These are phyloP conservation scores for Periphyllus acericola DNA, from an alignment of 2,888 invertebrate species.

Conservation along the genomic window DNA sequence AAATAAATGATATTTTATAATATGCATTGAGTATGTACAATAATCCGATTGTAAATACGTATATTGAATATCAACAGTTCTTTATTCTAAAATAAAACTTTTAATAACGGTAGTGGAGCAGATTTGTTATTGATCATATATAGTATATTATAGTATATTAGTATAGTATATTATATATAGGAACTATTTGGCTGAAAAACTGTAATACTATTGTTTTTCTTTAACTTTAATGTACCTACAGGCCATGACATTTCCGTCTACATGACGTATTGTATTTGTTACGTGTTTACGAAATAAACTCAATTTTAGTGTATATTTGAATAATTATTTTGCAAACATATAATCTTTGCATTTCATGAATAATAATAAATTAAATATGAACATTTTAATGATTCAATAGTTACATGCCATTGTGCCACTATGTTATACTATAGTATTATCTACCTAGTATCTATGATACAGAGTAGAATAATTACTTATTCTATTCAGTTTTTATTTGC, in stretches of 20 bases:
- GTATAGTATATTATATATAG: background rate
- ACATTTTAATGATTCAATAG: background rate
- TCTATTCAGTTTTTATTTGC: too few relatives aligned
- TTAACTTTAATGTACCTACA: background rate
- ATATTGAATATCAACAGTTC: background rate
- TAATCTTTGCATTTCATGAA: constrained; percentile 12
- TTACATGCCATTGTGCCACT: background rate
- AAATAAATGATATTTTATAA: too few relatives aligned
- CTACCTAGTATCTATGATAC: too few relatives aligned
- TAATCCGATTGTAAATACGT: too few relatives aligned
- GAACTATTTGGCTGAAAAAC: background rate
- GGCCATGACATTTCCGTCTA: background rate
- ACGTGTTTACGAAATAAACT: background rate
- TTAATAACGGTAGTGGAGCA: background rate
- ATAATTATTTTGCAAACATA: background rate
- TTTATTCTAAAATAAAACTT: background rate
- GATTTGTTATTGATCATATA: background rate
- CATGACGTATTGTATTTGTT: too few relatives aligned
- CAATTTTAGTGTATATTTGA: background rate
- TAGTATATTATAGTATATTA: too few relatives aligned
- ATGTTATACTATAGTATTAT: too few relatives aligned
- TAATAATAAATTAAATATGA: constrained; percentile 6
- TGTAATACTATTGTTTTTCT: background rate
- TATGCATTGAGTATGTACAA: too few relatives aligned
- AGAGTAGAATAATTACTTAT: too few relatives aligned